These are phyloP conservation scores for Theodoxus fluviatilis DNA, from an alignment of 2,888 invertebrate species.

Conservation along the genomic window DNA sequence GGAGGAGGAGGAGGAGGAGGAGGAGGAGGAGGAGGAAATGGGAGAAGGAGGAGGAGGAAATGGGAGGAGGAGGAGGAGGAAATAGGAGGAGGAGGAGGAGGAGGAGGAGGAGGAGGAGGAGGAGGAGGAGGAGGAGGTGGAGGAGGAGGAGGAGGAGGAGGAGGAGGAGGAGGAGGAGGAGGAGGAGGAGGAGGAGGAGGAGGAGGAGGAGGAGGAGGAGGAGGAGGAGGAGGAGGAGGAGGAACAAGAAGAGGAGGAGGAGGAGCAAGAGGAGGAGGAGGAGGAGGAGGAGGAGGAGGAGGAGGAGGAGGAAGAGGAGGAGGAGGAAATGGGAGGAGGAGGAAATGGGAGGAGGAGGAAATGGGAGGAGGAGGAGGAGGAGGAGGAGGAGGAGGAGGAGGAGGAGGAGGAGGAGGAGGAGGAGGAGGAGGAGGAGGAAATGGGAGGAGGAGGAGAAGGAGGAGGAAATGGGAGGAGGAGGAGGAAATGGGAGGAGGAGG, in stretches of 20 bases:
- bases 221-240: neutral
- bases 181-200: neutral
- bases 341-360: no score
- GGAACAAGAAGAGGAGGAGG: no score
- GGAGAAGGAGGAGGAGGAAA: neutral
- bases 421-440: neutral
- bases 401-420: neutral
- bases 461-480: no score
- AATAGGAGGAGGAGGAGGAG: neutral
- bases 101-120: neutral
- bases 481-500: no score
- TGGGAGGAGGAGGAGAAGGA: no score
- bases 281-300: no score
- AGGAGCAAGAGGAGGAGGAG: no score
- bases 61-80: neutral
- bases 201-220: neutral
- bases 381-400: neutral
- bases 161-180: neutral
- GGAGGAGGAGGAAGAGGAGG: no score
- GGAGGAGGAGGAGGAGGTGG: no score
- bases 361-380: no score
- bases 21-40: conserved; percentile 1
- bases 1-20: neutral
- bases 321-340: no score
- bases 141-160: no score